Evolutionary conservation across 2,113 vertebrate species (phyloP).

Genomic region (Tenrec ecaudatus): DNA sequence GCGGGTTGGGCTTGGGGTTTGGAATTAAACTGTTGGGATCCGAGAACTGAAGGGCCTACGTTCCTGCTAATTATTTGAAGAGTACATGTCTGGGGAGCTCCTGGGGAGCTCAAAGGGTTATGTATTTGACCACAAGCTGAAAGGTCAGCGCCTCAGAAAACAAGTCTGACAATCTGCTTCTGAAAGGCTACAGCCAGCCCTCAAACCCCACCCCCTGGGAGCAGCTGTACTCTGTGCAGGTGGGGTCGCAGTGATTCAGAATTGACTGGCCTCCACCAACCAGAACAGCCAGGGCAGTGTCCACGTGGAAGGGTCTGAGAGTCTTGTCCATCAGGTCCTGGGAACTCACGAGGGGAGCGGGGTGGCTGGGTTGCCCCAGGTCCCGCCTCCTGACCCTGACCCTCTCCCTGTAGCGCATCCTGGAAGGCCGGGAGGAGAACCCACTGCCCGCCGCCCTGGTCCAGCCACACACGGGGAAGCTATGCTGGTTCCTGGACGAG

Average conservation of each 20-base stretch:
- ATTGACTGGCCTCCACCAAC: neutral
- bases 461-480: conserved; percentile 87
- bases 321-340: neutral
- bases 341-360: neutral
- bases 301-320: neutral
- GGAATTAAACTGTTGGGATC: neutral
- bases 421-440: conserved; percentile 89
- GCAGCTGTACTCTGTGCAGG: neutral
- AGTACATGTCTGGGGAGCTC: neutral
- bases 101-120: neutral
- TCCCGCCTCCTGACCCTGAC: neutral
- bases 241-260: neutral
- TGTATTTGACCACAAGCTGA: neutral
- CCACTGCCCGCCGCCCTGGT: conserved; percentile 91
- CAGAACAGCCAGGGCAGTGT: neutral
- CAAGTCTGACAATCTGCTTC: neutral
- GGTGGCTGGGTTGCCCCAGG: neutral
- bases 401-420: conserved; percentile 87
- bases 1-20: neutral
- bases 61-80: neutral
- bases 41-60: neutral
- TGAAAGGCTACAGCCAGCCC: neutral
- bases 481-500: conserved; percentile 95
- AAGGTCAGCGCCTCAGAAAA: neutral
- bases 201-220: neutral